Evolutionary conservation across 2,113 vertebrate genomes (phyloP), one percentile per base, ranked within the genome.

Genomic region (Syngnathus typhle): DNA sequence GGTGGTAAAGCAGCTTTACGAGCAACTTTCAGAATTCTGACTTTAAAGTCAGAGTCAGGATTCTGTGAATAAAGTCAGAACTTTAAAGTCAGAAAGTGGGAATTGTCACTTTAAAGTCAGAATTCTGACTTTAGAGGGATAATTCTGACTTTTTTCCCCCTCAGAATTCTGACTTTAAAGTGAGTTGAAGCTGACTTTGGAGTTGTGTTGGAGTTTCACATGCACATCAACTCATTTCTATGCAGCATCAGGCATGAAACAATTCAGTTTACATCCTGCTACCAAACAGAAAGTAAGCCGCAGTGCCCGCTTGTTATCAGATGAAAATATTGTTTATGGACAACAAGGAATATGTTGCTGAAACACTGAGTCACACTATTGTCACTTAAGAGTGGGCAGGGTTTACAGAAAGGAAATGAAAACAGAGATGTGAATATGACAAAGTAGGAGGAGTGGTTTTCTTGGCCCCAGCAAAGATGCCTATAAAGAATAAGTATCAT

Each of bases 331-430:
- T 38, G 13, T 49, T 70, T 58, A 55, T 1, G 16, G 38, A 38
- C 56, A 66, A 27, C 49, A 36, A 21, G 13, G 55, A 15, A 56
- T 62, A 46, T 7, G 63, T 56, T 64, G 60, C 23, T 21, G 5
- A 51, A 72, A 27, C 54, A 21, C 68, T 64, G 74, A 75, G 67
- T 73, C 47, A 77, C 11, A 2, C 58, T 39, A 60, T 56, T 78
- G 66, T 41, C 70, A 60, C 19, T 36, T 23, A 54, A 16, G 23
- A 59, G 62, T 77, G 79, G 78, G 80, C 54, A 43, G 73, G 71
- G 65, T 75, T 74, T 47, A 55, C 75, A 59, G 77, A 64, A 36
- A 72, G 68, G 74, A 80, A 51, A 49, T 61, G 66, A 80, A 63
- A 76, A 65, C 7, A 67, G 46, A 52, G 10, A 37, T 52, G 6